Base-by-base conservation (phyloP, 2,113 vertebrate genomes). In the Osmerus eperlanus region DNA sequence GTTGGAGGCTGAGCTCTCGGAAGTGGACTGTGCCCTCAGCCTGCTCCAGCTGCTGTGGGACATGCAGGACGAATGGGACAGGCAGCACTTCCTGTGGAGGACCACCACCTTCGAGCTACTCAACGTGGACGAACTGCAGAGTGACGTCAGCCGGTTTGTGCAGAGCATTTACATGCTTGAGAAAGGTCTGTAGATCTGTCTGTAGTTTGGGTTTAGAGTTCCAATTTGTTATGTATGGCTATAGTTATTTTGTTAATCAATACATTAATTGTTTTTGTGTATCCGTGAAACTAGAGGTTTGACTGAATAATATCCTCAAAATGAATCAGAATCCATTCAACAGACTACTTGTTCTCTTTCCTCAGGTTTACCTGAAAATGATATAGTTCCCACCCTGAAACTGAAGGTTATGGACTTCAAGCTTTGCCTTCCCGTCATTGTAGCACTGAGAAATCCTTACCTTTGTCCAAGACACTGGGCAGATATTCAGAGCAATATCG, bases 381-480 rank as follows among this genome's bases (percentile, higher is more conserved):
- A 84, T 47, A 72, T 90, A 61, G 72, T 90, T 0, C 28, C 58
- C n/a, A 47, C 60, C 41, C 75, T 91, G 19, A 90, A 89, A 65
- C 81, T 84, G 18, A 85, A 84, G 1, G 78, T 92, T 66, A 55
- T 62, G n/a, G 78, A 88, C 56, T 91, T 92, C 76, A 91, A 85
- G 68, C 87, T 84, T 63, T 81, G 77, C 8, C 70, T 92, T 18
- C 88, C 91, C 0, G 73, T 89, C 19, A 84, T 89, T 58, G 75
- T 65, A 6, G 86, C 87, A 15, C 73, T 92, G 52, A 81, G 85
- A 14, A 91, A 90, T 69, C 87, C 88, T 0, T 84, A 62, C 70
- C 89, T 91, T 58, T 86, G 86, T 62, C 69, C 64, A 2, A 72
- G 87, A 32, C 90, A 92, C 25, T 91, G 89, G 89, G 81, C 85